Evolutionary conservation across 2,888 invertebrate species (phyloP), one percentile per base, ranked within the genome.

Genomic region (Hermaeophaga mercurialis): DNA sequence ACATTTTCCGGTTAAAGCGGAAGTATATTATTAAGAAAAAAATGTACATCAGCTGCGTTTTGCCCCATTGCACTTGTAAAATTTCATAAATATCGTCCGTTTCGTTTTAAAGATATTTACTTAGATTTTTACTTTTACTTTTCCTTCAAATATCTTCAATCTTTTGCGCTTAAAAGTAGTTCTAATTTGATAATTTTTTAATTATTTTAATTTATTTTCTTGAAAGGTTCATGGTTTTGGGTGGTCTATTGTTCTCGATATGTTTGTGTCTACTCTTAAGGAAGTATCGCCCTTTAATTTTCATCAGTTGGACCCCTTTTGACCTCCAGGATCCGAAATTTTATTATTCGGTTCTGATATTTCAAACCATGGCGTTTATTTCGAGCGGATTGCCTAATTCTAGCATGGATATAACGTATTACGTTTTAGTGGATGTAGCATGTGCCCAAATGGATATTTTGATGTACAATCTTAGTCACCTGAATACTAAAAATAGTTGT

Each of bases 401-500:
- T 7, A 19, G 14, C 4, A 46, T 46, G 8, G 46, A 46, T 14
- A 26, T 12, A 12, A n/a, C 14, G 8, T 46, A 34, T 9, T 46
- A 46, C 12, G 12, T 46, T 34, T 15, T 46, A 34, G 9, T 46
- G 14, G 46, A 46, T 11, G 34, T 22, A 22, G 46, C 34, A 24
- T 46, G 46, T n/a, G 33, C 33, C 7, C 24, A 46, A 19, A 19
- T 46, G 34, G 46, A 46, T 22, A 46, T 46, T 33, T 11, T 46
- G 19, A 34, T 34, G 46, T 34, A 12, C n/a, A 46, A 34, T 12
- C 12, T 46, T 6, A 9, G 12, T 19, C 7, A 46, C 19, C 34
- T 46, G 11, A 7, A 34, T 34, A 18, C 33, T 33, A 19, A 8
- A 1, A 34, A 18, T 12, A 33, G 34, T 19, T 2, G 11, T 2